Evolutionary conservation across 92 coral and sea anemone genomes (phyloP), one percentile per base, ranked within the genome.

Genomic region (Actinernus sp.): DNA sequence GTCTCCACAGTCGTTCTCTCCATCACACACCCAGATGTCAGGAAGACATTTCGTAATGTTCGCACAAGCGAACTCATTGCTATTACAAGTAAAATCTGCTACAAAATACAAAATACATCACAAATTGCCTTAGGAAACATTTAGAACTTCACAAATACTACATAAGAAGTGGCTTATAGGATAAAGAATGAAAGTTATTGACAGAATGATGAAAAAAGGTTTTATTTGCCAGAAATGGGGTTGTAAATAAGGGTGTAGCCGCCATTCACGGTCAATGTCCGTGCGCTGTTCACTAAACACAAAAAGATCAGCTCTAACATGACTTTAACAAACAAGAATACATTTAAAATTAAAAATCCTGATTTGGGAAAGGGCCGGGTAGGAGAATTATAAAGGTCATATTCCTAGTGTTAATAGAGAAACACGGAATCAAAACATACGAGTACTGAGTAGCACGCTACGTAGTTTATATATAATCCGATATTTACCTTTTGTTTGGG

Each of bases 401-500:
- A 27, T 20, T 25, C 39, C n/a, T 53, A 23, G 24, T 38, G 77
- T 44, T 41, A 43, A 36, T n/a, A 4, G 55, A 16, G 41, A 19
- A 59, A 68, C 26, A 55, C 40, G 49, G 55, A 70, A 70, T 44
- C 56, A 38, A 54, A 45, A 45, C 52, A 40, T 40, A 34, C 65
- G 26, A 68, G 50, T 69, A 34, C n/a, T n/a, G n/a, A n/a, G n/a
- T n/a, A n/a, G n/a, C 66, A 68, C 90, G 81, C 81, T 60, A 64
- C 92, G 79, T 32, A 61, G n/a, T n/a, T n/a, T n/a, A n/a, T n/a
- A n/a, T n/a, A n/a, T n/a, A n/a, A n/a, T 71, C 16, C 78, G 84
- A 75, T 58, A 90, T 76, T 58, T 66, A 90, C 97, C 97, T 75
- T 59, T 64, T 65, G 83, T 90, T 76, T 81, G 74, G 58, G 53